Evolutionary conservation across 1,140 invertebrate genomes (phyloP).

Genomic region (Thaumetopoea pityocampa): DNA sequence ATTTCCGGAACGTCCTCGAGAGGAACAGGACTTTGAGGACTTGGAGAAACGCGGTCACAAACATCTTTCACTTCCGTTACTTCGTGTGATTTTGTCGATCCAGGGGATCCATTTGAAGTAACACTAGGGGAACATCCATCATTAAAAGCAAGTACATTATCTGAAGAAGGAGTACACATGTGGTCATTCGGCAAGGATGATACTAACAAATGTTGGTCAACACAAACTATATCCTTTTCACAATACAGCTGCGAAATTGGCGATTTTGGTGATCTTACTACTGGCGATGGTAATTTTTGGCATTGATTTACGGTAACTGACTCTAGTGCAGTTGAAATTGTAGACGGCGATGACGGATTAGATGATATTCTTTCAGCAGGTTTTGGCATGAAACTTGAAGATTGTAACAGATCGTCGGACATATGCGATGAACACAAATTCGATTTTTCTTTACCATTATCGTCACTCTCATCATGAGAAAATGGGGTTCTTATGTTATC

Average conservation of each 20-base stretch:
- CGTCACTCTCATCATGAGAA: conserved; percentile 33
- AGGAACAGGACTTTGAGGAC: conserved; percentile 24
- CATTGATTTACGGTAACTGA: conserved; percentile 15
- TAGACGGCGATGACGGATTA: conserved; percentile 13
- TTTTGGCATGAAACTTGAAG: conserved; percentile 26
- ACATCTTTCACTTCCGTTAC: conserved; percentile 24
- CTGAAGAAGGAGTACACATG: conserved; percentile 4
- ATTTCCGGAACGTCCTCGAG: conserved; percentile 25
- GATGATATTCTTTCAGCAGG: conserved; percentile 32
- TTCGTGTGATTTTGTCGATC: conserved; percentile 28
- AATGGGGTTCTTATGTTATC: conserved; percentile 30
- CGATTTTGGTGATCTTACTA: conserved; percentile 49
- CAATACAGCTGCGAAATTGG: conserved; percentile 24
- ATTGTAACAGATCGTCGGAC: conserved; percentile 27
- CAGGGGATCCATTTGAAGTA: conserved; percentile 23
- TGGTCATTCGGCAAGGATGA: conserved; percentile 25
- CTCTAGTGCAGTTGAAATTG: conserved; percentile 19
- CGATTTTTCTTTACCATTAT: conserved; percentile 20
- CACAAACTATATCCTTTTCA: conserved; percentile 18
- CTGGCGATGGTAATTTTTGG: conserved; percentile 44
- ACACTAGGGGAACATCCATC: conserved; percentile 4
- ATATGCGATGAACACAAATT: conserved; percentile 18
- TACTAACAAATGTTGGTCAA: conserved; percentile 16
- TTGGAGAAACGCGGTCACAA: conserved; percentile 23
- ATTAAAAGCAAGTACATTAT: conserved; percentile 11